These are phyloP conservation scores for Pachypsylla venusta DNA, from an alignment of 1,140 invertebrate species.

Conservation along the genomic window DNA sequence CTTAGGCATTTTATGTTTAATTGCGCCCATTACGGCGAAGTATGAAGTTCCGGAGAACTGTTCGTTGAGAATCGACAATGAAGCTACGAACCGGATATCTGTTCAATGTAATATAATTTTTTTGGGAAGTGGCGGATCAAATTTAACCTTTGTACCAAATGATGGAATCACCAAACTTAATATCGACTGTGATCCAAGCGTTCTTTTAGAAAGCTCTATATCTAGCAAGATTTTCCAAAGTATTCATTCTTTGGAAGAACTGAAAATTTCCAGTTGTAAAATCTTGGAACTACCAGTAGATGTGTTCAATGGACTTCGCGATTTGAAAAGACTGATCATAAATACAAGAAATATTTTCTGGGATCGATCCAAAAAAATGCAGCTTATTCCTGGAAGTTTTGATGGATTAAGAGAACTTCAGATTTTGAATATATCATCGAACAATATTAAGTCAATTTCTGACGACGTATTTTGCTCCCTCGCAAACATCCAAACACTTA, in stretches of 20 bases:
- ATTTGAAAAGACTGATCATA: conserved; percentile 54
- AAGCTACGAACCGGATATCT: not conserved
- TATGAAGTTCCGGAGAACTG: not conserved
- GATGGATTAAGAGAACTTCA: conserved; percentile 58
- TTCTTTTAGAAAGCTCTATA: conserved; percentile 63
- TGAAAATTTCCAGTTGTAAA: conserved; percentile 63
- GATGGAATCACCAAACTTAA: conserved; percentile 32
- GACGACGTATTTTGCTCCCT: conserved; percentile 58
- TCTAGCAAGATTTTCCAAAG: conserved; percentile 52
- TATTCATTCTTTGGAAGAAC: conserved; percentile 51
- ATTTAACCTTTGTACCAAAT: not conserved
- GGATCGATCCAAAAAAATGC: conserved; percentile 51
- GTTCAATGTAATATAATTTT: not conserved
- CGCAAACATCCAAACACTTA: conserved; percentile 59
- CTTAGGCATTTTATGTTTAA: not conserved
- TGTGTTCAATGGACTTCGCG: conserved; percentile 56
- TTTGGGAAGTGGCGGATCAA: not conserved
- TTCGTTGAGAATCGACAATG: not conserved
- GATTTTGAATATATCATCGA: conserved; percentile 59
- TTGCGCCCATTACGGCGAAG: not conserved
- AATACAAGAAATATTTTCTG: conserved; percentile 61
- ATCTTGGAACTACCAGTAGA: conserved; percentile 55
- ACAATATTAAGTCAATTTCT: conserved; percentile 62
- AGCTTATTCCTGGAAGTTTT: conserved; percentile 48
- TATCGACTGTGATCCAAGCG: conserved; percentile 58